Evolutionary conservation across 1,140 invertebrate species (phyloP), one percentile per base, ranked within the genome.

Genomic region (Penaeus indicus): DNA sequence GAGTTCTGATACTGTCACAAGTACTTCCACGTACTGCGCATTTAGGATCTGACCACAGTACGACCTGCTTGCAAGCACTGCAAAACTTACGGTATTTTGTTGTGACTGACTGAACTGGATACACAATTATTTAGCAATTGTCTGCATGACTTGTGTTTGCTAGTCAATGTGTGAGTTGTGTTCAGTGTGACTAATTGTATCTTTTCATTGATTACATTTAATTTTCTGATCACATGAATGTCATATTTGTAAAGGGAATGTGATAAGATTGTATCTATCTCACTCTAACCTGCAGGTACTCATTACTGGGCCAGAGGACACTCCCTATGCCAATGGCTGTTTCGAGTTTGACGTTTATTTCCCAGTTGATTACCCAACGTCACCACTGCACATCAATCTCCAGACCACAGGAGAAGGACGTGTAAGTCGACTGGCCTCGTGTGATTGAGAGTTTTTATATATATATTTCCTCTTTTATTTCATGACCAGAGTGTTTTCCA

Each of bases 351-450:
- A 97, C 93, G 96, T 98, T n/a, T 97, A 96, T 92, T 97, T 98
- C 93, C 97, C 97, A 64, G 95, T 95, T 21, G 96, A 97, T 92
- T 98, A 97, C 93, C 97, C 97, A 13, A 95, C 96, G 85, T 94
- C 93, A 84, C 93, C 94, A 13, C 94, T 95, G 83, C 96, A 91
- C 62, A 91, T 98, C 91, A 98, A 98, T 94, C 94, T 99, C 92
- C 96, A 98, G 94, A 99, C 98, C 19, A 99, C 97, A 4, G 98
- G 98, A 47, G 96, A 97, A 86, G 97, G 97, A 92, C 96, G 96
- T 0, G 96, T 99, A 54, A 90, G 91, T 85, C 4, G 18, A 13
- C 60, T 86, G 3, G 5, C 19, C 27, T 60, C 25, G 0, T 80
- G 54, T n/a, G 8, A 54, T 54, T 32, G 7, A 42, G 47, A 47